Base-by-base conservation (phyloP, 92 coral and sea anemone species). In the Porites lobata region DNA sequence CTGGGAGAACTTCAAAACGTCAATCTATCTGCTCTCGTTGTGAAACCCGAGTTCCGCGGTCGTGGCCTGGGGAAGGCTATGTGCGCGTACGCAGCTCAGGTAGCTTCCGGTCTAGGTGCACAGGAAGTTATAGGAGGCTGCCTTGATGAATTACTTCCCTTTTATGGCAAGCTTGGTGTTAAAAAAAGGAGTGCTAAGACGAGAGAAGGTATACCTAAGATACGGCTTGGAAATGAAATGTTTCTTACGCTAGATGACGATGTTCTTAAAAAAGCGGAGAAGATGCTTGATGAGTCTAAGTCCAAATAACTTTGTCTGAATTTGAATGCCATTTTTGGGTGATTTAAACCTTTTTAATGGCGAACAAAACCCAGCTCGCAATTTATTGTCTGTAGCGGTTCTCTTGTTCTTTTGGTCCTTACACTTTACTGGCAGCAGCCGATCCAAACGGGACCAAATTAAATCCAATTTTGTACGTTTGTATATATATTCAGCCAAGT, bases 41-140 rank as follows among this genome's bases (percentile, higher is more conserved):
- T 93, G 20, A 84, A 77, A 57, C 96, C 96, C 1, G 76, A 79
- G 51, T 82, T 91, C 77, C 91, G 96, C 75, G 92, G 94, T 56
- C 75, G 67, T 21, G 96, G 94, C 21, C 87, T 93, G 81, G 96
- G 96, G 3, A 87, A 79, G 72, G 87, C 70, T 17, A 93, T 93
- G 88, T 93, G 96, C 83, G 91, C 90, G n/a, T 78, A 53, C 59
- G 90, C 94, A 64, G 56, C 72, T 20, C 73, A 57, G 22, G 72
- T 82, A 52, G 75, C 94, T 76, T 21, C 54, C 53, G 65, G 65
- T 20, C 87, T 92, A 15, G 82, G 90, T n/a, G 83, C 64, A n/a
- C 65, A n/a, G 29, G 69, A 83, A 29, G 71, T 87, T 15, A 66
- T 71, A 24, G 90, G 88, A 61, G 81, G 87, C 81, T 93, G 96